Conservation (phyloP, 2,113 vertebrate species). For the Cariama cristata region DNA sequence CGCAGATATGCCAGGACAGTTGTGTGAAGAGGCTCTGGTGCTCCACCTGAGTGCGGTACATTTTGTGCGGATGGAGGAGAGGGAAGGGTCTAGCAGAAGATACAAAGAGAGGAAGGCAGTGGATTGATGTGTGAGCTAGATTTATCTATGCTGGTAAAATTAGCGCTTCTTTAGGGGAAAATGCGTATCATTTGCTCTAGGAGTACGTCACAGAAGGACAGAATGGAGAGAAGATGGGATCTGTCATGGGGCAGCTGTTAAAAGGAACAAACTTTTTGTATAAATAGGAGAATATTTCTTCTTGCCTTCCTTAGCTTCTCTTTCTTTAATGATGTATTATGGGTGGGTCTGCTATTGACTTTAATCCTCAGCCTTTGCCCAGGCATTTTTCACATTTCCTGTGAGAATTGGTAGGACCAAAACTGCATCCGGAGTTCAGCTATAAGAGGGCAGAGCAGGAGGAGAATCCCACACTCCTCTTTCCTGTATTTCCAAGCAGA, state of each 20-base stretch:
- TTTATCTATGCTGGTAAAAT: not conserved
- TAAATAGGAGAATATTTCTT: not conserved
- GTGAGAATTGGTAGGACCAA: not conserved
- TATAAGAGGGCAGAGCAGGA: not conserved
- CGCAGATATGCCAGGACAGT: too few relatives aligned
- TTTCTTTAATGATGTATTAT: not conserved
- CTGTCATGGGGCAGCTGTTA: not conserved
- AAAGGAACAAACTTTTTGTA: not conserved
- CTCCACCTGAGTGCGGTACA: too few relatives aligned
- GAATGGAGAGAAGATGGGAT: not conserved
- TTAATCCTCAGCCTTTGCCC: not conserved
- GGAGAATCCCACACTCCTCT: not conserved
- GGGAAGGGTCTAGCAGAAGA: not conserved
- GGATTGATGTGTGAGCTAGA: not conserved
- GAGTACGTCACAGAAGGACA: not conserved
- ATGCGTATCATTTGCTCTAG: not conserved
- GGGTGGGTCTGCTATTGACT: not conserved
- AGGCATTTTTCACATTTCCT: not conserved
- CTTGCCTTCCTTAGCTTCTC: not conserved
- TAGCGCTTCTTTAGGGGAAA: not conserved
- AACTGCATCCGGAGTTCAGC: not conserved
- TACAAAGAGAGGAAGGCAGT: not conserved
- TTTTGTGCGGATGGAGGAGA: fast-evolving
- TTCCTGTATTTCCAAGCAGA: not conserved
- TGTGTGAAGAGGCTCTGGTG: too few relatives aligned